These are phyloP conservation scores for Ophion obscuratus DNA, from an alignment of 2,888 invertebrate species.

Conservation along the genomic window DNA sequence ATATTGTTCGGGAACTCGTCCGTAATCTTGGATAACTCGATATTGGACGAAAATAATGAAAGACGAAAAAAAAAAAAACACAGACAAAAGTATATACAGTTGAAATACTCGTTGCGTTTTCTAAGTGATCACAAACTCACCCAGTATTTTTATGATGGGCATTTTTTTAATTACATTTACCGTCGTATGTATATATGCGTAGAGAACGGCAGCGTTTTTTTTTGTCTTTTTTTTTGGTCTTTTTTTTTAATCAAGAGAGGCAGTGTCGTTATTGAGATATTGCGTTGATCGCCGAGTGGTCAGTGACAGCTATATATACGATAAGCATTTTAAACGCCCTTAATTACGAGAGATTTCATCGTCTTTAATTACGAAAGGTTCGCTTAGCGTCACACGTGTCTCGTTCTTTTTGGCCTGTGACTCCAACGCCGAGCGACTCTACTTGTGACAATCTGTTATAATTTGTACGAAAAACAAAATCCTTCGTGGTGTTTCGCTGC, in stretches of 20 bases:
- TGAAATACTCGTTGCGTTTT: constrained; percentile 35
- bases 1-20: constrained; percentile 16
- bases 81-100: constrained; percentile 6
- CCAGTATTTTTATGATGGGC: constrained; percentile 55
- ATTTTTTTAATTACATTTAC: constrained; percentile 57
- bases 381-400: constrained; percentile 50
- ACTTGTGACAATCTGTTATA: constrained; percentile 53
- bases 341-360: constrained; percentile 36
- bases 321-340: constrained; percentile 44
- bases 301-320: constrained; percentile 19
- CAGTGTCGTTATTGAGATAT: constrained; percentile 40
- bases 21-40: constrained; percentile 11
- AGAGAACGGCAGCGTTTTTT: constrained; percentile 3
- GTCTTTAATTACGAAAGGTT: constrained; percentile 29
- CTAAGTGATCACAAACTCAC: constrained; percentile 48
- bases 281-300: constrained; percentile 32
- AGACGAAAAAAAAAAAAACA: not conserved
- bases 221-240: constrained; percentile 5
- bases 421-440: constrained; percentile 52
- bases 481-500: constrained; percentile 37
- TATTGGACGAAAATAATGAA: constrained; percentile 4
- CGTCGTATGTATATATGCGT: constrained; percentile 69
- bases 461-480: constrained; percentile 50
- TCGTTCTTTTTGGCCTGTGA: constrained; percentile 48
- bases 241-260: not conserved